Percentiles rank a stretch among this genome's conserved stretches.
Conservation (phyloP, 1,140 invertebrate genomes). For the Drosophila sulfurigaster region DNA sequence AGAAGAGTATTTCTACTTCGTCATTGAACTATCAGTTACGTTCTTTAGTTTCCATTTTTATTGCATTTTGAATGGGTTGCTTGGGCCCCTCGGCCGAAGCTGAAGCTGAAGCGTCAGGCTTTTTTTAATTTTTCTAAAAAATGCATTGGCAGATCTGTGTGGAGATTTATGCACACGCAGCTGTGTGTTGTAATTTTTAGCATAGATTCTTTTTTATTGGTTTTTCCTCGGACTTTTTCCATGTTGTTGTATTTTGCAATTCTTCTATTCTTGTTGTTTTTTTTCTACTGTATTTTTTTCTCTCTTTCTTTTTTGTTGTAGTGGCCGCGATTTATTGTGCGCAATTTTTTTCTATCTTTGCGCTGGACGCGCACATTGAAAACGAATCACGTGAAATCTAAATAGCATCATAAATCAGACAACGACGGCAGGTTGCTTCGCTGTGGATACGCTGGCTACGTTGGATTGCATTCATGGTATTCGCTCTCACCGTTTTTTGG, state of each 20-base stretch:
- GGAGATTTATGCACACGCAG: conserved; percentile 81
- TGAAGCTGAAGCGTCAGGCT: conserved; percentile 27
- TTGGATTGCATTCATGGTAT: conserved; percentile 62
- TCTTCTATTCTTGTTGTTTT: conserved; percentile 13
- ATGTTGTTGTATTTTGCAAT: conserved; percentile 44
- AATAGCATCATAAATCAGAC: conserved; percentile 83
- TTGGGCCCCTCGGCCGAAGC: conserved; percentile 21
- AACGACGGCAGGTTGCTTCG: conserved; percentile 77
- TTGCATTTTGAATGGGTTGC: conserved; percentile 64
- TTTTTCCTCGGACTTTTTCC: background rate
- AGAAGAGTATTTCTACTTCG: conserved; percentile 9
- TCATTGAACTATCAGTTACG: background rate
- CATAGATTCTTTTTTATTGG: conserved; percentile 51
- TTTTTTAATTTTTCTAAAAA: conserved; percentile 64
- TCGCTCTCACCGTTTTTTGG: conserved; percentile 45
- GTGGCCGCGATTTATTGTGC: conserved; percentile 72
- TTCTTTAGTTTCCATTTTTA: conserved; percentile 34
- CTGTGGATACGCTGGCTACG: conserved; percentile 61
- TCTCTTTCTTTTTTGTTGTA: conserved; percentile 25
- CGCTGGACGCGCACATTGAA: conserved; percentile 74
- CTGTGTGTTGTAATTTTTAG: conserved; percentile 82
- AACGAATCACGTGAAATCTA: conserved; percentile 83
- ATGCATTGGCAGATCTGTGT: conserved; percentile 50
- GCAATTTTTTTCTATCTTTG: conserved; percentile 78
- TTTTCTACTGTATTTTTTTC: conserved; percentile 1